phyloP scores from a whole-genome alignment of 2,113 vertebrate genomes.

The Girardinichthys multiradiatus region DNA sequence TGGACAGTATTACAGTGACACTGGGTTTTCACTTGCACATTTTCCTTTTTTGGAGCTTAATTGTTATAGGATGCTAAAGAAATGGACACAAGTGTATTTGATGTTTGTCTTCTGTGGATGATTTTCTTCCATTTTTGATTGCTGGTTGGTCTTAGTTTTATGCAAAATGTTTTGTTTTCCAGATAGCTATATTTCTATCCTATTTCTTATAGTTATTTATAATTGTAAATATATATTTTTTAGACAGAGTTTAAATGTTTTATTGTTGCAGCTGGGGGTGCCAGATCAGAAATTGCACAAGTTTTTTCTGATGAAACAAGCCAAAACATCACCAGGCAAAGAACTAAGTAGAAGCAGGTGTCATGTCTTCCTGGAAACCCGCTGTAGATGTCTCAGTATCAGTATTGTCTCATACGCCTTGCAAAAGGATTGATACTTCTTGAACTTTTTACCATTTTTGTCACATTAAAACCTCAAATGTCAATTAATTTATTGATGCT shows the following conservation, averaged over 20 bases:
- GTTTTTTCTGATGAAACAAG: constrained; percentile 18
- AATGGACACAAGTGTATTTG: constrained; percentile 54
- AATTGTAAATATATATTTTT: constrained; percentile 71
- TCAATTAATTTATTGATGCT: not conserved
- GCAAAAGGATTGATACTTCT: not conserved
- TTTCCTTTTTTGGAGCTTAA: constrained; percentile 45
- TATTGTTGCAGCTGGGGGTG: constrained; percentile 37
- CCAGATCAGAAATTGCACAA: not conserved
- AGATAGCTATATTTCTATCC: constrained; percentile 59
- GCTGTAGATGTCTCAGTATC: constrained; percentile 27
- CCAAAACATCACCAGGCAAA: constrained; percentile 13
- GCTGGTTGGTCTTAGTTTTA: constrained; percentile 33
- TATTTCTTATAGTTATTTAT: constrained; percentile 70
- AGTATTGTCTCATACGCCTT: constrained; percentile 51
- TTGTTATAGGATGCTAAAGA: constrained; percentile 25
- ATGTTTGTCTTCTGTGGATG: constrained; percentile 25
- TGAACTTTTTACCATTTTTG: not conserved
- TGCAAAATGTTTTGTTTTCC: constrained; percentile 55
- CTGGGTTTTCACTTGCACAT: constrained; percentile 57
- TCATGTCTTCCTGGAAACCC: constrained; percentile 28
- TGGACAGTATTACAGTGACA: constrained; percentile 21
- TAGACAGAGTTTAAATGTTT: constrained; percentile 51
- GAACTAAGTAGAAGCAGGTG: constrained; percentile 13
- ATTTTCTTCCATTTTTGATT: constrained; percentile 21
- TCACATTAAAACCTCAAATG: not conserved